Base-by-base conservation (phyloP, 2,888 invertebrate species). In the Pachliopta kotzebuea region DNA sequence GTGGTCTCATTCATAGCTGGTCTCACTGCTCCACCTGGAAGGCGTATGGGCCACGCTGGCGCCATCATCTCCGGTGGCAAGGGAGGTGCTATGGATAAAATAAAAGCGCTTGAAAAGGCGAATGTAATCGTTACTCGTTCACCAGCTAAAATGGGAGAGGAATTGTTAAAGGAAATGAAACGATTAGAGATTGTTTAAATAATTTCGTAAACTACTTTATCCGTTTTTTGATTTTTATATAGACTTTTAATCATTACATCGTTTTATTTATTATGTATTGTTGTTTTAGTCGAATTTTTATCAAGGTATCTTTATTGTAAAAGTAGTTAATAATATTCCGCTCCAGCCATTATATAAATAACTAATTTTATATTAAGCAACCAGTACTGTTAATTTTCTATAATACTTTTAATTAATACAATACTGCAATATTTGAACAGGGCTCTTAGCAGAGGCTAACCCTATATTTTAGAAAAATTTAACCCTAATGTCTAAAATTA, bases 1-100 rank as follows among this genome's bases (percentile, higher is more conserved):
- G 99, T 99, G 49, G 99, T 99, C 3, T 98, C 99, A 9, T 99
- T 99, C 89, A 99, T 99, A 86, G 99, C 99, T 75, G 99, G 99
- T 66, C 86, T 99, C 68, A 99, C 99, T 17, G 99, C 99, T 18
- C 99, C 99, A 21, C 98, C 99, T 55, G 99, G 99, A 62, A 93
- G 99, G 76, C 94, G 99, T 81, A 99, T 99, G 99, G 99, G 99
- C 54, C 99, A 99, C 85, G 99, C 99, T 67, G 99, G 99, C 72
- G 99, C 99, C 71, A 99, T 99, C 78, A 99, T 99, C 82, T 98
- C 99, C 0, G 99, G 99, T 20, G 99, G 99, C 59, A 99, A 99
- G 86, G 99, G 99, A 70, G 98, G 98, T 62, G 99, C 99, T 65
- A 96, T 97, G 90, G 99, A 98, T 82, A 99, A 99, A 92, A 99